phyloP scores from a whole-genome alignment of 2,797 vertebrate species.

The Uromys caudimaculatus region DNA sequence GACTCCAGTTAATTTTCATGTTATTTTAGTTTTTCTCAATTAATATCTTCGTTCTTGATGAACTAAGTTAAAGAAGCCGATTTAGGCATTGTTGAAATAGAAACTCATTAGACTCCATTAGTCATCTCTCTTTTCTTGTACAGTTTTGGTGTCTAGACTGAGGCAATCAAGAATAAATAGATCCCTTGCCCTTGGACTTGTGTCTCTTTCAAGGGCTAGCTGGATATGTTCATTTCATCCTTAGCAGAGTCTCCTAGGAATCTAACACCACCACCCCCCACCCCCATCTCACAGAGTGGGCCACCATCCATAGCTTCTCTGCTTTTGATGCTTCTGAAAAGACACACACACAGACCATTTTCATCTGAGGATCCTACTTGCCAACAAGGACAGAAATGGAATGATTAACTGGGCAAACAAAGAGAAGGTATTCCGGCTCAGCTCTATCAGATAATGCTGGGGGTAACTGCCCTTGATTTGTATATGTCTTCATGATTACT shows the following conservation, averaged over 20 bases:
- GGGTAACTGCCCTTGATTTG: background rate
- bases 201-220: background rate
- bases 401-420: background rate
- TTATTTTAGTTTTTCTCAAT: slow-evolving; percentile 60
- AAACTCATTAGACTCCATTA: slow-evolving; percentile 53
- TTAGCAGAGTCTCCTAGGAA: slow-evolving; percentile 30
- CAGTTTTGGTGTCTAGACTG: slow-evolving; percentile 43
- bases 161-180: slow-evolving; percentile 61
- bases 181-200: slow-evolving; percentile 6
- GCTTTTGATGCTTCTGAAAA: background rate
- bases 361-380: background rate
- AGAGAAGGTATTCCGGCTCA: background rate
- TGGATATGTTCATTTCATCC: background rate
- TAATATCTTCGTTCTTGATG: slow-evolving; percentile 54
- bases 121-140: slow-evolving; percentile 54
- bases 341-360: background rate
- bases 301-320: background rate
- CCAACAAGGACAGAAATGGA: background rate
- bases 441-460: background rate
- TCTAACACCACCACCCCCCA: no score
- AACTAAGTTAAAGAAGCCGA: slow-evolving; percentile 46
- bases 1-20: slow-evolving; percentile 35
- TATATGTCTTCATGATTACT: background rate
- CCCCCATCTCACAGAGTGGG: background rate
- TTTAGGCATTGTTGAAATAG: slow-evolving; percentile 62